A percentile compares a stretch with the other conserved stretches of the same genome.
These are phyloP conservation scores for Penaeus japonicus DNA, from an alignment of 1,140 invertebrate genomes.

Conservation along the genomic window DNA sequence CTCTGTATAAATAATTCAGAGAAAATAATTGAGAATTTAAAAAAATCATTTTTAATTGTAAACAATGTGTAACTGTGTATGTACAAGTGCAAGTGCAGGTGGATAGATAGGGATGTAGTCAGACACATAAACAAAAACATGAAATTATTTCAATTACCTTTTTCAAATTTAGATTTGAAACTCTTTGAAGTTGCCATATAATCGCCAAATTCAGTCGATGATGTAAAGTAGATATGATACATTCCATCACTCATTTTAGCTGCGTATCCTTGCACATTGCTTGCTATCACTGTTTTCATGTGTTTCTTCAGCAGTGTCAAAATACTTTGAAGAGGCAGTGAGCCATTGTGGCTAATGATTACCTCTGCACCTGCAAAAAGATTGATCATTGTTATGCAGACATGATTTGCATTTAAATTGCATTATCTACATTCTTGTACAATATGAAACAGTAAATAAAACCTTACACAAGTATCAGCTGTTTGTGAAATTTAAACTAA, in stretches of 20 bases:
- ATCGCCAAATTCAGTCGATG: conserved; percentile 16
- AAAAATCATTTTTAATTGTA: not conserved
- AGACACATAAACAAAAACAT: not conserved
- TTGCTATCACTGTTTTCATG: not conserved
- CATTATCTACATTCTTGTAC: no score
- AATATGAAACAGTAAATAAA: no score
- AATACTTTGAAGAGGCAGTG: conserved; percentile 14
- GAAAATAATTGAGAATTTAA: not conserved
- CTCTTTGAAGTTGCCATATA: conserved; percentile 16
- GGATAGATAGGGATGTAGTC: not conserved
- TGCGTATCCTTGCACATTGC: not conserved
- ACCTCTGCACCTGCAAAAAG: conserved; percentile 39
- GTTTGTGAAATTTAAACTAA: no score
- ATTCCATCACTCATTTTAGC: conserved; percentile 34
- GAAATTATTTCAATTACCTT: conserved; percentile 11
- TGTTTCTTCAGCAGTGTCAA: not conserved
- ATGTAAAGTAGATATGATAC: conserved; percentile 35
- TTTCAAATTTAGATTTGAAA: conserved; percentile 33
- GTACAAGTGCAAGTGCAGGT: not conserved
- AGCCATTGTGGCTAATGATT: conserved; percentile 26
- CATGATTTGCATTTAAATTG: no score
- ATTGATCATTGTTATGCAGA: not conserved
- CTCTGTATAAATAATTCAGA: not conserved
- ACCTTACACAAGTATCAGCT: no score
- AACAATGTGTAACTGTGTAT: not conserved